These are phyloP conservation scores for Phoronis australis DNA, from an alignment of 2,888 invertebrate species.

Conservation along the genomic window DNA sequence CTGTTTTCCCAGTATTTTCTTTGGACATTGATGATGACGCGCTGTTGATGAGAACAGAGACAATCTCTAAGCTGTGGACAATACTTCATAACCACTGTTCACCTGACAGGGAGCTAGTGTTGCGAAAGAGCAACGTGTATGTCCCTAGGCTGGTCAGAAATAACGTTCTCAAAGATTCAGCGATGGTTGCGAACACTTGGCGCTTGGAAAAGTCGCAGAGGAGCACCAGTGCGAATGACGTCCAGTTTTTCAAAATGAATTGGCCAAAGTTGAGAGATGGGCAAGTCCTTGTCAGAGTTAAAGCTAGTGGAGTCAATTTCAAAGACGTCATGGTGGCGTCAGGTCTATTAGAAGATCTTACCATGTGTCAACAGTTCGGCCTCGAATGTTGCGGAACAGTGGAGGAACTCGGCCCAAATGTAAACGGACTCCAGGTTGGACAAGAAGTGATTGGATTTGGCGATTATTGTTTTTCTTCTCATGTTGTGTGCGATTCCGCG, in stretches of 20 bases:
- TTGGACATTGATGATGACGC: no score
- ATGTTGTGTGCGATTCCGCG: neutral
- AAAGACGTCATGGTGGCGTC: slow-evolving; percentile 3
- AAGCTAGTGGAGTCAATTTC: slow-evolving; percentile 2
- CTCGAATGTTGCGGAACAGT: slow-evolving; percentile 1
- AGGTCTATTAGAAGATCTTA: slow-evolving; percentile 1
- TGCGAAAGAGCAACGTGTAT: no score
- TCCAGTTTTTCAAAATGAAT: neutral
- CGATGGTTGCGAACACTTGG: no score
- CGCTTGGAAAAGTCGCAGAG: no score
- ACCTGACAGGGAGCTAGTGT: no score
- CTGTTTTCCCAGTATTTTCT: slow-evolving; percentile 1
- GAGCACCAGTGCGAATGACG: no score
- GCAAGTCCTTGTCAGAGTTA: slow-evolving; percentile 1
- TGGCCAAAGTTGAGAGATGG: neutral
- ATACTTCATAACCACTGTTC: no score
- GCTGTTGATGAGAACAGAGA: no score
- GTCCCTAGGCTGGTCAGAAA: no score
- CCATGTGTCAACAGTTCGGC: neutral
- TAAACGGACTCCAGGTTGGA: neutral
- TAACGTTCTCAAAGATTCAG: no score
- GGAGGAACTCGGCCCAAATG: neutral
- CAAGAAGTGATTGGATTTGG: slow-evolving; percentile 1
- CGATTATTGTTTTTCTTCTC: slow-evolving; percentile 1
- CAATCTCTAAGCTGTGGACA: no score